Evolutionary conservation across 2,113 vertebrate genomes (phyloP).

Genomic region (Notothenia coriiceps): DNA sequence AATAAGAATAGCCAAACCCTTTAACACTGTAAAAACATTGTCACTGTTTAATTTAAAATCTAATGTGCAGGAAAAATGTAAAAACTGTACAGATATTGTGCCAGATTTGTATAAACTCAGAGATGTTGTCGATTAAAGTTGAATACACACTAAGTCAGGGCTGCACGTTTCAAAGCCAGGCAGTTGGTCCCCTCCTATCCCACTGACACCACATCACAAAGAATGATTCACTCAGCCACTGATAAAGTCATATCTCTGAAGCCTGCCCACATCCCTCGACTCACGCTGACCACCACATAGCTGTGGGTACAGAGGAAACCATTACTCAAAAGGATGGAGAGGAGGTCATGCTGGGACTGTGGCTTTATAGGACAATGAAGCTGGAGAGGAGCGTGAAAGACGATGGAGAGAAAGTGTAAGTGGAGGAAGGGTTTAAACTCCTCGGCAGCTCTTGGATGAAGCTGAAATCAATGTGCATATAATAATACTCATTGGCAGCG

Average conservation of each 20-base stretch:
- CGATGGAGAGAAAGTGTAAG: neutral
- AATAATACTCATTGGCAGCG: conserved; percentile 33
- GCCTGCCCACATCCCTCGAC: conserved; percentile 20
- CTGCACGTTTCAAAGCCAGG: conserved; percentile 4
- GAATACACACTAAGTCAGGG: neutral
- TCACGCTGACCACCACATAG: conserved; percentile 35
- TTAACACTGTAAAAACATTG: neutral
- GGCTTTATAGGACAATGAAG: conserved; percentile 64
- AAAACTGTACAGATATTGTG: conserved; percentile 12
- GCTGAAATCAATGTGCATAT: conserved; percentile 36
- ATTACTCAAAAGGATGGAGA: conserved; percentile 33
- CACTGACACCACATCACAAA: conserved; percentile 38
- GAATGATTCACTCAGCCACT: conserved; percentile 39
- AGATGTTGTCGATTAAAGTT: neutral
- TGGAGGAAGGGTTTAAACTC: conserved; percentile 15
- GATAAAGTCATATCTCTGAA: conserved; percentile 51
- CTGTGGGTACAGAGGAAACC: conserved; percentile 36
- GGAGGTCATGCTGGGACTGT: conserved; percentile 41
- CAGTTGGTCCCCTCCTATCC: conserved; percentile 2
- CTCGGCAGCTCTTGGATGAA: conserved; percentile 24
- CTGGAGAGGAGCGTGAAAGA: conserved; percentile 17
- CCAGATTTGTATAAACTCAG: neutral
- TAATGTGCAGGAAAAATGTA: neutral
- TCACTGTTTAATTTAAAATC: neutral
- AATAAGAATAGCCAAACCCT: neutral